Evolutionary conservation across 2,797 vertebrate species (phyloP), one percentile per base, ranked within the genome.

Genomic region (Garrulus glandarius): DNA sequence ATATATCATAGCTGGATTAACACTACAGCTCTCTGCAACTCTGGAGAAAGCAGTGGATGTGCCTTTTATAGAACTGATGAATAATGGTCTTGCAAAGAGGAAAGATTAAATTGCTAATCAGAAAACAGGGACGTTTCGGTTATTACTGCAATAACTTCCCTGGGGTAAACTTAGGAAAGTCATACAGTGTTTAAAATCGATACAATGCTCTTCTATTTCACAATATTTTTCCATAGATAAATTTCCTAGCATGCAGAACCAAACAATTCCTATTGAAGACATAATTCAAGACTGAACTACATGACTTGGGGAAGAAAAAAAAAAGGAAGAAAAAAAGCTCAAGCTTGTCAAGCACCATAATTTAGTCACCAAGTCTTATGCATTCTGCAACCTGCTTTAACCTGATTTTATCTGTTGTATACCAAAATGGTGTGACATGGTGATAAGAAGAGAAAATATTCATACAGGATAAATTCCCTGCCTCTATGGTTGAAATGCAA

Each of bases 1-100:
- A 67, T 70, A 34, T 41, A 92, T 90, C 80, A n/a, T 36, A 69
- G 61, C 46, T 92, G 87, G 81, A 95, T 88, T 87, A 96, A 84
- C 55, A 63, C 44, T n/a, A 53, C 34, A 93, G 91, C 49, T 86
- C 77, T 83, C 46, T 22, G 39, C 47, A 75, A 18, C 72, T 52
- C 89, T 22, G 3, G 21, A 93, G 61, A 95, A 96, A 91, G 65
- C 32, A 56, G 22, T 17, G n/a, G 56, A 68, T 72, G 12, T 88
- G 76, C 56, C 79, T 79, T 76, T 90, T 76, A 94, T 7, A 87
- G 70, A 86, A 36, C 24, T 70, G 61, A 88, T 56, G 37, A 94
- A 84, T 79, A 93, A 92, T 6, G 2, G 44, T 46, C 79, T 49
- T 69, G 27, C 39, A 20, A 80, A 87, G 26, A 91, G 34, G 53